phyloP scores from a whole-genome alignment of 2,888 invertebrate species.

The Anthophora plumipes region DNA sequence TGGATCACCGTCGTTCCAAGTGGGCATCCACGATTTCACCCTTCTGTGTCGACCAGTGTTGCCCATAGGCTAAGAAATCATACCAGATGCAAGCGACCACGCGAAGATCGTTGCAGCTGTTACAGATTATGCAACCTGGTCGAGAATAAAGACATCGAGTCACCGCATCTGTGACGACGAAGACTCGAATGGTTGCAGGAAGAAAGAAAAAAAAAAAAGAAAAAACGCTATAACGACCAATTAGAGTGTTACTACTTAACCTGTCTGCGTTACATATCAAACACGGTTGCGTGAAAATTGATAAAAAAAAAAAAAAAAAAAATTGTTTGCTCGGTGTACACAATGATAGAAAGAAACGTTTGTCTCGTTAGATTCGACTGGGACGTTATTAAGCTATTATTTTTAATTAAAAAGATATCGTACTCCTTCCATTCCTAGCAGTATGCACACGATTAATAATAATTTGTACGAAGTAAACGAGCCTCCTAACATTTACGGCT shows the following conservation, averaged over 20 bases:
- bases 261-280: slow-evolving; percentile 4
- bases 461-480: slow-evolving; percentile 56
- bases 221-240: slow-evolving; percentile 1
- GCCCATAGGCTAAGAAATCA: slow-evolving; percentile 54
- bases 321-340: too few relatives aligned
- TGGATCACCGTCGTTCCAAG: slow-evolving; percentile 4
- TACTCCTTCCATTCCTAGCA: background rate
- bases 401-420: slow-evolving; percentile 32
- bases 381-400: slow-evolving; percentile 36
- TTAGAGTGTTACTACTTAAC: background rate
- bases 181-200: background rate
- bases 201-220: background rate
- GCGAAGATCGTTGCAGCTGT: slow-evolving; percentile 61
- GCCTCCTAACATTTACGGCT: slow-evolving; percentile 33
- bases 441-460: slow-evolving; percentile 55
- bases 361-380: too few relatives aligned
- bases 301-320: background rate
- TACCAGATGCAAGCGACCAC: slow-evolving; percentile 52
- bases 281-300: background rate
- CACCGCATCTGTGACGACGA: slow-evolving; percentile 7
- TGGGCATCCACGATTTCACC: slow-evolving; percentile 5
- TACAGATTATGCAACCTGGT: slow-evolving; percentile 60
- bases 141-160: slow-evolving; percentile 56
- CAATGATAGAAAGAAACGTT: background rate
- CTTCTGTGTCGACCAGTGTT: background rate